A percentile compares a stretch with the other conserved stretches of the same genome.
Evolutionary conservation across 2,113 vertebrate species (phyloP).

Genomic region (Neomonachus schauinslandi): DNA sequence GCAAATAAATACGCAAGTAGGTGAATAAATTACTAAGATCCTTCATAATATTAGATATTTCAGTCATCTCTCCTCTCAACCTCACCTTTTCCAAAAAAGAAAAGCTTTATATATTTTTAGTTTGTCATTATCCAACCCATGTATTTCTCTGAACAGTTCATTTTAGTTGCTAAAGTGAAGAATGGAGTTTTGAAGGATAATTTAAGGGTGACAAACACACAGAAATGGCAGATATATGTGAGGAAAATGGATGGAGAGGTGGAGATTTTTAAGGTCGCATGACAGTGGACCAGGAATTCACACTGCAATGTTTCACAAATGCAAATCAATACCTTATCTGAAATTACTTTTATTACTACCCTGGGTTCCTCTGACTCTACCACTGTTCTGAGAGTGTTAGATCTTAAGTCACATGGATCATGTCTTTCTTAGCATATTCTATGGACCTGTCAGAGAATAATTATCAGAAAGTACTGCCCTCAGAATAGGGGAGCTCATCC

Average conservation of each 20-base stretch:
- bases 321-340: neutral
- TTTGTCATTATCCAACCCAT: neutral
- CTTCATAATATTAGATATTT: slow-evolving; percentile 29
- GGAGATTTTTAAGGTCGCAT: neutral
- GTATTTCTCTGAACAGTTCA: neutral
- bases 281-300: neutral
- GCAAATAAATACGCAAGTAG: neutral
- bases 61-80: neutral
- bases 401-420: neutral
- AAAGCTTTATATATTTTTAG: neutral
- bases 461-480: neutral
- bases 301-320: neutral
- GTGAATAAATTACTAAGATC: neutral
- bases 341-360: neutral
- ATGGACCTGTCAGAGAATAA: neutral
- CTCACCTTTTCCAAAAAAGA: neutral
- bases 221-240: neutral
- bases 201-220: neutral
- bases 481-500: neutral
- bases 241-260: neutral
- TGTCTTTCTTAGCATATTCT: neutral
- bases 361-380: neutral
- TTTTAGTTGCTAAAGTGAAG: neutral
- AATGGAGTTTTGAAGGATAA: slow-evolving; percentile 17
- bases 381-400: neutral